These are phyloP conservation scores for Antechinus flavipes DNA, from an alignment of 2,113 vertebrate genomes.

Conservation along the genomic window DNA sequence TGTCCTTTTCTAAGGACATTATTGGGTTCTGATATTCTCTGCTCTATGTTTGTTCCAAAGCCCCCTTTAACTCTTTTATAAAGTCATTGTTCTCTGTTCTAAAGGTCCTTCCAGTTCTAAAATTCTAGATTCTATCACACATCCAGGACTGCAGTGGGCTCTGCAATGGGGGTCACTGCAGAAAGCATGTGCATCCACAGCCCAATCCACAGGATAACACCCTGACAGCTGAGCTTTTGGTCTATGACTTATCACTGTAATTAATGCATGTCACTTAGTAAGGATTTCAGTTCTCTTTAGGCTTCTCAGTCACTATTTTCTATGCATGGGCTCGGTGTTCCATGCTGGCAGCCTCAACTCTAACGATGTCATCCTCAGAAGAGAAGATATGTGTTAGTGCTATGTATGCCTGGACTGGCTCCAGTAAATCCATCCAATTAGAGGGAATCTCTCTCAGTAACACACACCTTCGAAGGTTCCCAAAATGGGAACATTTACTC, in stretches of 20 bases:
- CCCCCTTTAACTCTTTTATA: not conserved
- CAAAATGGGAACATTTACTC: not conserved
- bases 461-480: not conserved
- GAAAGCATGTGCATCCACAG: slow-evolving; percentile 76
- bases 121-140: not conserved
- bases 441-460: not conserved
- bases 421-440: not conserved
- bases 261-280: not conserved
- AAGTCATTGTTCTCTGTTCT: not conserved
- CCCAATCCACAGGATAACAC: slow-evolving; percentile 86
- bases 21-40: not conserved
- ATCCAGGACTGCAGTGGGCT: not conserved
- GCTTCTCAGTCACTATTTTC: not conserved
- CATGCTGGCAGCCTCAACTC: not conserved
- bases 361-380: not conserved
- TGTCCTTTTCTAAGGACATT: not conserved
- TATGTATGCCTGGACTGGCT: not conserved
- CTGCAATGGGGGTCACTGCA: not conserved
- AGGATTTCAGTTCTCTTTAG: not conserved
- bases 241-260: not conserved
- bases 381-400: not conserved
- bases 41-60: not conserved
- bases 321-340: not conserved
- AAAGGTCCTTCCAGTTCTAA: not conserved
- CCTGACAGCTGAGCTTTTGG: slow-evolving; percentile 87